These are phyloP conservation scores for Lepilemur septentrionalis DNA, from an alignment of 2,797 vertebrate genomes.

Conservation along the genomic window DNA sequence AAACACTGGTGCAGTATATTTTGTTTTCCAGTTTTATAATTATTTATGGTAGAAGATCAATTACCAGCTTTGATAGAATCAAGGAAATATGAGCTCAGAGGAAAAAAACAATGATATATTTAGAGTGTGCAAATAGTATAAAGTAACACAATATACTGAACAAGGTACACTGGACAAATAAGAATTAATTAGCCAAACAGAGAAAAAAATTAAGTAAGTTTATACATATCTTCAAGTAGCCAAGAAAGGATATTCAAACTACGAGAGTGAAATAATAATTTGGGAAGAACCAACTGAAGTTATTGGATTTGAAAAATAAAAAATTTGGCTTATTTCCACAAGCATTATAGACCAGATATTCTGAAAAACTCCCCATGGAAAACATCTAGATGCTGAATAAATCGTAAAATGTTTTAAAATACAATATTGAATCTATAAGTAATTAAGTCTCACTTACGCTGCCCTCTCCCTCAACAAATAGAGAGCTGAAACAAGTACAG, in stretches of 20 bases:
- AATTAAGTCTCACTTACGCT: neutral
- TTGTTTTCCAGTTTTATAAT: conserved; percentile 9
- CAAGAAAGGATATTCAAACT: neutral
- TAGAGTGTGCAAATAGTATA: neutral
- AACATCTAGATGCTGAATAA: neutral
- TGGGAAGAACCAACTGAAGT: neutral
- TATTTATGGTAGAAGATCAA: neutral
- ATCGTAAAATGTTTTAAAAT: conserved; percentile 7
- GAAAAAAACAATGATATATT: neutral
- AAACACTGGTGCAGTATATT: neutral
- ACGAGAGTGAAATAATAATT: neutral
- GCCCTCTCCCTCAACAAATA: neutral
- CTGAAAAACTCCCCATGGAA: neutral
- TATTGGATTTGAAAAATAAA: conserved; percentile 46
- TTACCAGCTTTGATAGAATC: conserved; percentile 32
- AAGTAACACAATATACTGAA: neutral
- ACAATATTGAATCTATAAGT: neutral
- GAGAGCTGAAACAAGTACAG: neutral
- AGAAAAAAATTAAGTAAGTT: neutral
- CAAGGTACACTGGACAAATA: neutral
- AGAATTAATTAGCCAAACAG: neutral
- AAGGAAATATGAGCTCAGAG: neutral
- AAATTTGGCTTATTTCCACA: neutral
- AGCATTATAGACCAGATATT: neutral
- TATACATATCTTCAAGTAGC: neutral